Evolutionary conservation across 1,140 invertebrate genomes (phyloP).

Genomic region (Polyergus mexicanus): DNA sequence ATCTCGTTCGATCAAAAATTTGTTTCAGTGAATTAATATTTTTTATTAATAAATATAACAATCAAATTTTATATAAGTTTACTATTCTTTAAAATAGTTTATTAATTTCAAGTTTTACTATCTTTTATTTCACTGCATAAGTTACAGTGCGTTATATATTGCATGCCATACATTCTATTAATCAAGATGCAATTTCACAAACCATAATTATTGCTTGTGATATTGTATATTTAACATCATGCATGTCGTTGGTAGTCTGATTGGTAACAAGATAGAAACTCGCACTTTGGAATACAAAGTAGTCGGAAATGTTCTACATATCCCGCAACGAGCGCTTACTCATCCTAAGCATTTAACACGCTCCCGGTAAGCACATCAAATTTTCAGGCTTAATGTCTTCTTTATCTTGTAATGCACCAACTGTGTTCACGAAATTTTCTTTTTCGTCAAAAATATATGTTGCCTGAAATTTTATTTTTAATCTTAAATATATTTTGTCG

Average conservation of each 20-base stretch:
- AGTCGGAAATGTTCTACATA: conserved; percentile 84
- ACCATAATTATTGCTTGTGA: conserved; percentile 29
- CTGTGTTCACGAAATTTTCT: background rate
- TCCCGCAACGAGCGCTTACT: conserved; percentile 64
- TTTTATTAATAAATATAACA: conserved; percentile 24
- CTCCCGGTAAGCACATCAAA: conserved; percentile 73
- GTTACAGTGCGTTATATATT: background rate
- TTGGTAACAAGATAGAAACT: conserved; percentile 87
- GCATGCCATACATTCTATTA: background rate
- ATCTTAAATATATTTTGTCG: conserved; percentile 12
- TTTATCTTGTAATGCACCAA: background rate
- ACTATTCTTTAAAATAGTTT: no score
- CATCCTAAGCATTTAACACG: conserved; percentile 66
- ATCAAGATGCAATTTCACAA: background rate
- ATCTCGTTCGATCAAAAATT: background rate
- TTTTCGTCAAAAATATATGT: background rate
- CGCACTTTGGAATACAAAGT: conserved; percentile 87
- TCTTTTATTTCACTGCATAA: conserved; percentile 30
- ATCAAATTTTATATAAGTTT: no score
- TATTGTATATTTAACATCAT: conserved; percentile 63
- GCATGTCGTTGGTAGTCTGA: conserved; percentile 84
- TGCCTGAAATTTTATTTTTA: conserved; percentile 13
- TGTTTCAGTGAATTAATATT: conserved; percentile 4
- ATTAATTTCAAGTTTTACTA: background rate
- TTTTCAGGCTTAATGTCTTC: conserved; percentile 12